Conservation (phyloP, 1,140 invertebrate genomes). For the Myzus persicae region DNA sequence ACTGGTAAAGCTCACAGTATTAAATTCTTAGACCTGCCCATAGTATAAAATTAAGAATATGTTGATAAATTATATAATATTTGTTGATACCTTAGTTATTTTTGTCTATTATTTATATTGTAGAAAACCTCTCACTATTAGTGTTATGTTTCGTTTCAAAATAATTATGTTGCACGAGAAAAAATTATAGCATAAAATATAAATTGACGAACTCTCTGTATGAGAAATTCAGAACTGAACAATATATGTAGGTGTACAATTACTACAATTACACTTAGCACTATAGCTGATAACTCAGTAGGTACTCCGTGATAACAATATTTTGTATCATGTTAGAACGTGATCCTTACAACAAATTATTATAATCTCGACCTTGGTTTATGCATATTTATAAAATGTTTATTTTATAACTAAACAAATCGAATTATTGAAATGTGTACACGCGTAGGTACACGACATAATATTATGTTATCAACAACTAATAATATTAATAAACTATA, state of each 20-base stretch:
- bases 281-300: neutral
- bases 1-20: no score
- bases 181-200: neutral
- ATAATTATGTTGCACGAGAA: neutral
- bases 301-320: neutral
- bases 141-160: neutral
- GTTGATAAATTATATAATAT: neutral
- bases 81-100: neutral
- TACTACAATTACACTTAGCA: neutral
- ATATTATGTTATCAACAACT: no score
- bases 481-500: no score
- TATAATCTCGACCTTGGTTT: neutral
- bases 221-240: no score
- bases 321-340: neutral
- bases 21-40: no score
- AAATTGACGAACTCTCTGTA: neutral
- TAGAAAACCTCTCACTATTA: neutral
- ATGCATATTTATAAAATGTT: neutral
- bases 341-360: neutral
- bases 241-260: neutral
- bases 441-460: no score
- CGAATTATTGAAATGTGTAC: neutral
- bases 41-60: no score
- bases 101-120: neutral
- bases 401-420: neutral